These are phyloP conservation scores for Siniperca chuatsi DNA, from an alignment of 2,113 vertebrate genomes.

Conservation along the genomic window DNA sequence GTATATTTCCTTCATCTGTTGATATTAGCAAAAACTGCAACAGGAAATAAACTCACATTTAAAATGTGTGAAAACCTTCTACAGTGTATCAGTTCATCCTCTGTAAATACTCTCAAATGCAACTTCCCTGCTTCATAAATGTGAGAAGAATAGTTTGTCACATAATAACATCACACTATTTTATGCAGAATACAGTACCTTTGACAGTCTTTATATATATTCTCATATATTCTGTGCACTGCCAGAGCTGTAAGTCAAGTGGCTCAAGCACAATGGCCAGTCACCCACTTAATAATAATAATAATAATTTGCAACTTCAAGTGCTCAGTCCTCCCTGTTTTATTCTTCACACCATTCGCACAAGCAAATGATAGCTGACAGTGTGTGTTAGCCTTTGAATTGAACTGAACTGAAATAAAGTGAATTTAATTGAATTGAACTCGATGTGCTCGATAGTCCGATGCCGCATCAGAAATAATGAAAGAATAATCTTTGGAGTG, in stretches of 20 bases:
- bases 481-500: conserved; percentile 11
- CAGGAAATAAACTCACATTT: background rate
- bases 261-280: conserved; percentile 38
- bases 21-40: background rate
- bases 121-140: background rate
- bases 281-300: conserved; percentile 53
- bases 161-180: background rate
- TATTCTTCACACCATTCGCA: background rate
- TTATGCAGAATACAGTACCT: background rate
- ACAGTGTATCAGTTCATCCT: background rate
- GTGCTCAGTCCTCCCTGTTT: background rate
- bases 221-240: background rate
- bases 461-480: conserved; percentile 5
- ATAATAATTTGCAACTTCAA: conserved; percentile 41
- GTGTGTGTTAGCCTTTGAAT: conserved; percentile 9
- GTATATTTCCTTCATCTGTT: conserved; percentile 2
- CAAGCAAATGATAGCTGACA: background rate
- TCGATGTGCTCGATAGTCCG: background rate
- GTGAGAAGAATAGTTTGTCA: background rate
- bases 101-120: background rate
- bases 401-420: conserved; percentile 27
- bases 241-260: conserved; percentile 22
- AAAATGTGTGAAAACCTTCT: background rate
- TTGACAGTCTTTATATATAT: background rate
- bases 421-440: conserved; percentile 35